Evolutionary conservation across 2,797 vertebrate species (phyloP), one percentile per base, ranked within the genome.

Genomic region (Anolis apletophallus): DNA sequence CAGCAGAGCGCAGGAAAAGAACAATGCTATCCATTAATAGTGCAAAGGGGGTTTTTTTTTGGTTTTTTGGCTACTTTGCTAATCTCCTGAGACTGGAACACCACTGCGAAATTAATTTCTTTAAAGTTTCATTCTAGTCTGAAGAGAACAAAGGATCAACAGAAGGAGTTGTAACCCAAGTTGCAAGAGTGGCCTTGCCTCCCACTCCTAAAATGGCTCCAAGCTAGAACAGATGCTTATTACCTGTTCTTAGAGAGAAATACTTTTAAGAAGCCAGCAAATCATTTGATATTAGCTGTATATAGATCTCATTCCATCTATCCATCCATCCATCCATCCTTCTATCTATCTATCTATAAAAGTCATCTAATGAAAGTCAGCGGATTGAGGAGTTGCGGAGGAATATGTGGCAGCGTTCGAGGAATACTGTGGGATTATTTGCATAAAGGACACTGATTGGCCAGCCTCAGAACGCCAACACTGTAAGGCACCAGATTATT

Each of bases 111-210:
- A 88, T 88, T 78, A 73, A 78, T 82, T 73, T 54, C 23, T 82
- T 85, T 81, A 73, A 78, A 82, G 87, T 88, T 85, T 82, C 83
- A 77, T 77, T 85, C 71, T 21, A 11, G 32, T 54, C 52, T 26
- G 72, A 77, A 52, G 78, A 72, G 80, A 85, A 88, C 87, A 88
- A 88, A 88, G 64, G 78, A 77, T 52, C 23, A 40, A 88, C 50
- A 85, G 83, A 84, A 81, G 61, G n/a, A 52, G n/a, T 61, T 55
- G 17, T 76, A 81, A 88, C 55, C 67, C 13, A 23, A 71, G 40
- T n/a, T 64, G 57, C 32, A 61, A 67, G 72, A 81, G 40, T 50
- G 73, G 73, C 87, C 87, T 85, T 78, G 61, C 36, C 40, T 76
- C 79, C 80, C 72, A 77, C 19, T 7, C 32, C 77, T 46, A 46